Evolutionary conservation across 92 coral and sea anemone genomes (phyloP).

Genomic region (Siderastrea siderea): DNA sequence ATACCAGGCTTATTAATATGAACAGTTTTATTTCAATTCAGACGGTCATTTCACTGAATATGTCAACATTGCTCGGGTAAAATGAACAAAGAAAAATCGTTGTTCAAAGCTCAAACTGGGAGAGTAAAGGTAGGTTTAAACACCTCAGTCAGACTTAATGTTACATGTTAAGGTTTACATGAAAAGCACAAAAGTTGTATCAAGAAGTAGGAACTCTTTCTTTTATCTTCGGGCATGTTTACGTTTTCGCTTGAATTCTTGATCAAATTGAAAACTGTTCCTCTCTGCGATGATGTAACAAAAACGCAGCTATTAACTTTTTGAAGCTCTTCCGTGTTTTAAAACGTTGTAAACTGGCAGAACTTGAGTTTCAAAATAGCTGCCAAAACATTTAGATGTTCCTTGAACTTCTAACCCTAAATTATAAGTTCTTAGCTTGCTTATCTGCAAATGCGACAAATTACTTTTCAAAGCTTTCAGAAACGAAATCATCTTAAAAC

Average conservation of each 20-base stretch:
- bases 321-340: neutral
- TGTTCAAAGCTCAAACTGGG: neutral
- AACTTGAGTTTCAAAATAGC: neutral
- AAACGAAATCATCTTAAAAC: neutral
- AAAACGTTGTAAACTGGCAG: neutral
- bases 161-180: neutral
- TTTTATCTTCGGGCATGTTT: neutral
- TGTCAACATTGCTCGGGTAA: neutral
- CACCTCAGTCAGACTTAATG: neutral
- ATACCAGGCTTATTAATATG: constrained; percentile 2
- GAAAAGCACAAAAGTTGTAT: neutral
- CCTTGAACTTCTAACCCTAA: neutral
- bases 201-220: neutral
- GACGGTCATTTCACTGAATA: neutral
- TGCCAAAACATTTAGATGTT: neutral
- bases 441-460: constrained; percentile 6
- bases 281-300: neutral
- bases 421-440: neutral
- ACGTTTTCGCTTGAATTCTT: neutral
- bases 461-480: neutral
- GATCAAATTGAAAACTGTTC: neutral
- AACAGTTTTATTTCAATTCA: constrained; percentile 19
- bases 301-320: neutral
- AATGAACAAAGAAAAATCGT: constrained; percentile 11
- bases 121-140: no score